Base-by-base conservation (phyloP, 1,140 invertebrate genomes). In the Venturia canescens region DNA sequence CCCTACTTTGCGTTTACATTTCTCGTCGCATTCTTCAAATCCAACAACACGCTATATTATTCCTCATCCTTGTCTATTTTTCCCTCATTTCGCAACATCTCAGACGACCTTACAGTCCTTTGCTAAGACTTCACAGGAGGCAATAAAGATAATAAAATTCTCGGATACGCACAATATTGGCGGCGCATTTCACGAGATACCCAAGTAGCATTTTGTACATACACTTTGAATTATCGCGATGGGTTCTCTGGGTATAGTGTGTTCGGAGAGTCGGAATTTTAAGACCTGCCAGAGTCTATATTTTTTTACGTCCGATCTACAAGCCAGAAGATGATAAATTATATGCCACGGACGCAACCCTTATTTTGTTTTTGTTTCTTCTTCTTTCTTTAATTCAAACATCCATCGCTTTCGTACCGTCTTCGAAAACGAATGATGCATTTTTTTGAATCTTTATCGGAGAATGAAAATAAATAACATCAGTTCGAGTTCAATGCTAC, bases 11-110 rank as follows among this genome's bases (percentile, higher is more conserved):
- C 78, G 57, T 48, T 15, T 29, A 63, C 26, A 34, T 38, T 38
- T 27, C n/a, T 72, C 31, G 3, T n/a, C n/a, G 15, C 23, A 15
- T 74, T 57, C 34, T 72, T 72, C 48, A 44, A 72, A 23, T 50
- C n/a, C 53, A 23, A 57, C 18, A n/a, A 57, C 31, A 72, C 74
- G 48, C 75, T 70, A 63, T n/a, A n/a, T n/a, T n/a, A n/a, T 44
- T 21, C 4, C n/a, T n/a, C 21, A 48, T n/a, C 11, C 26, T 23
- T 66, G 1, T 15, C 5, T 29, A 23, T 66, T 3, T 23, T 57
- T 57, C 21, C 53, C 3, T 18, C 53, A 66, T 5, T 7, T 50
- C 27, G 31, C 34, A 38, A 72, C 4, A 38, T 26, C 23, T 48
- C 3, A 72, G 34, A 23, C 15, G 15, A 21, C 13, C n/a, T 44